phyloP scores from a whole-genome alignment of 2,113 vertebrate species.

The Genyomyrus donnyi region DNA sequence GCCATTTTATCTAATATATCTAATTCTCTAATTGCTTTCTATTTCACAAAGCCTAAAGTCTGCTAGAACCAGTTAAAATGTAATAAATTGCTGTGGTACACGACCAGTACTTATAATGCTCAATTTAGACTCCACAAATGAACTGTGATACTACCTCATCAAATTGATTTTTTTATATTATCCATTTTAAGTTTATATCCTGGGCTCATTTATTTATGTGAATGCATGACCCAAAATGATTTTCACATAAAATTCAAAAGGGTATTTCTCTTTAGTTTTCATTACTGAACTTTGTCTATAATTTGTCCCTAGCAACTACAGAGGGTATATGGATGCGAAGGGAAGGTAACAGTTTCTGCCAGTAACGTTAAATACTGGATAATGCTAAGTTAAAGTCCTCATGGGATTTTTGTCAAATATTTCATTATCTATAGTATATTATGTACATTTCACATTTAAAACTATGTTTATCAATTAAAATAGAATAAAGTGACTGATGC shows the following conservation, averaged over 20 bases:
- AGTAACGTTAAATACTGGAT: not conserved
- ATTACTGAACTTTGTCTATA: not conserved
- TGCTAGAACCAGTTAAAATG: constrained; percentile 32
- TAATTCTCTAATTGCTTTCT: constrained; percentile 49
- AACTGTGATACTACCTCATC: constrained; percentile 30
- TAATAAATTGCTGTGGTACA: constrained; percentile 35
- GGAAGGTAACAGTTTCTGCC: not conserved
- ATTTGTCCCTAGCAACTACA: not conserved
- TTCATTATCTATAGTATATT: not conserved
- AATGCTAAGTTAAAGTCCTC: not conserved
- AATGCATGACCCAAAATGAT: constrained; percentile 3
- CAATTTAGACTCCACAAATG: constrained; percentile 35
- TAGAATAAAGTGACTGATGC: not conserved
- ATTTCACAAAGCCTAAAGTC: constrained; percentile 38
- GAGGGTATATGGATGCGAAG: not conserved
- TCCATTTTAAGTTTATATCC: constrained; percentile 35
- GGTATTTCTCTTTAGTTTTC: not conserved
- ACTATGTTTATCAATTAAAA: not conserved
- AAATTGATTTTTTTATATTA: constrained; percentile 30
- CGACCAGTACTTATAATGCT: constrained; percentile 29
- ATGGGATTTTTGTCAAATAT: not conserved
- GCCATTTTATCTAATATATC: constrained; percentile 48
- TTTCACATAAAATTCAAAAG: not conserved
- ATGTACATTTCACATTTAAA: not conserved
- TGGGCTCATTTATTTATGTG: constrained; percentile 36